Conservation (phyloP, 2,888 invertebrate species). For the Agapetus fuscipes region DNA sequence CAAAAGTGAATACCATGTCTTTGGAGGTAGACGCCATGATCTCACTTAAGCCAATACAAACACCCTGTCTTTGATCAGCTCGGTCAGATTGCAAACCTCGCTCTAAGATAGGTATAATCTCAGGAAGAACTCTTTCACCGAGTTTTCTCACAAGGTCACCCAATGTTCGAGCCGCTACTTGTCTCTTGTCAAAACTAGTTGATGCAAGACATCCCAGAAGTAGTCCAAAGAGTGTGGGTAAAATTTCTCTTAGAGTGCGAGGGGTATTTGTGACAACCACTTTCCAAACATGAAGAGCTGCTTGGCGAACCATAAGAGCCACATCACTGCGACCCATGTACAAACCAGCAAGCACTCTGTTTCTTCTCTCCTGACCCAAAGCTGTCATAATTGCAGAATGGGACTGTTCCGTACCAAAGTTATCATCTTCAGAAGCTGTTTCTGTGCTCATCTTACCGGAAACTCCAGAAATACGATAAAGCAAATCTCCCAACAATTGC, state of each 20-base stretch:
- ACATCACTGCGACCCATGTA: conserved; percentile 98
- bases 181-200: conserved; percentile 91
- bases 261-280: conserved; percentile 98
- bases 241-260: conserved; percentile 88
- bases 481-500: conserved; percentile 86
- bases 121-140: conserved; percentile 94
- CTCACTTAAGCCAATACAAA: conserved; percentile 95
- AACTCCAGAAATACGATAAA: conserved; percentile 95
- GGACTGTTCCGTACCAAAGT: conserved; percentile 96
- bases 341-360: conserved; percentile 85
- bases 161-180: conserved; percentile 91
- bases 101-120: conserved; percentile 96
- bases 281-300: conserved; percentile 98
- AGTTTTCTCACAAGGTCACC: conserved; percentile 96
- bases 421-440: conserved; percentile 96
- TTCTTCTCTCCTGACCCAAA: conserved; percentile 81
- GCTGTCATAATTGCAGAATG: conserved; percentile 84
- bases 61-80: conserved; percentile 94
- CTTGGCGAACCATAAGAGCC: conserved; percentile 92
- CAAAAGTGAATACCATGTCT: conserved; percentile 88
- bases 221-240: conserved; percentile 87
- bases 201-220: conserved; percentile 91
- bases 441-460: conserved; percentile 99
- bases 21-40: conserved; percentile 94
- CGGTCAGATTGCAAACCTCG: conserved; percentile 84